Conservation (phyloP, 2,113 vertebrate genomes). For the Heliornis fulica region DNA sequence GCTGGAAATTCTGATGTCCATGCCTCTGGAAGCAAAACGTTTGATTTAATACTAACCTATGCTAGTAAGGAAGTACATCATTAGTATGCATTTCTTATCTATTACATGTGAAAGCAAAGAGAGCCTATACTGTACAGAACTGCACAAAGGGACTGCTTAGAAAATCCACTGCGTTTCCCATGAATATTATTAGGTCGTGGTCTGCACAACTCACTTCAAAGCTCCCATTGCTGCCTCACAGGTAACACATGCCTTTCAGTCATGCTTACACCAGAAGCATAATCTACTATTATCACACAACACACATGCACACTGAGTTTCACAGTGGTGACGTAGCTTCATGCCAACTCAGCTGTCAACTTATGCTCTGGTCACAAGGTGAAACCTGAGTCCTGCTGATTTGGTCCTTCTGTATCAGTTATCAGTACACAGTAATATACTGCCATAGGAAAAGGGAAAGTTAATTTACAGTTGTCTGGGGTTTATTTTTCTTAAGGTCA, state of each 20-base stretch:
- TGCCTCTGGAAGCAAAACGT: rapidly evolving
- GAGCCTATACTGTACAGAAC: neutral
- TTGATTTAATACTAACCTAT: neutral
- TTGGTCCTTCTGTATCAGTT: neutral
- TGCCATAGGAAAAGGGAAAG: neutral
- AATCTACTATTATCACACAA: neutral
- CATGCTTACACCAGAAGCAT: neutral
- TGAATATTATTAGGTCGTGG: neutral
- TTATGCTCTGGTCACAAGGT: neutral
- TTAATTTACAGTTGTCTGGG: neutral
- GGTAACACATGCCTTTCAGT: neutral
- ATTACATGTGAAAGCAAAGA: neutral
- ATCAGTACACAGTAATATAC: neutral
- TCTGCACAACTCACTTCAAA: neutral
- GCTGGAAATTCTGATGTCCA: neutral
- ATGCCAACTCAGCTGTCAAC: neutral
- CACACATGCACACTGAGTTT: neutral
- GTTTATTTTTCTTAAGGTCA: neutral
- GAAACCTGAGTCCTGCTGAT: neutral
- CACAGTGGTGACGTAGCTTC: neutral
- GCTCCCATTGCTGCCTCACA: neutral
- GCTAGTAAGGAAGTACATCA: neutral
- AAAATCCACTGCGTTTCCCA: neutral
- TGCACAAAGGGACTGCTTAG: neutral
- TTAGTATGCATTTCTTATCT: neutral